A percentile compares a stretch with the other conserved stretches of the same genome.
phyloP scores from a whole-genome alignment of 2,797 vertebrate genomes.

The Brachymystax lenok region DNA sequence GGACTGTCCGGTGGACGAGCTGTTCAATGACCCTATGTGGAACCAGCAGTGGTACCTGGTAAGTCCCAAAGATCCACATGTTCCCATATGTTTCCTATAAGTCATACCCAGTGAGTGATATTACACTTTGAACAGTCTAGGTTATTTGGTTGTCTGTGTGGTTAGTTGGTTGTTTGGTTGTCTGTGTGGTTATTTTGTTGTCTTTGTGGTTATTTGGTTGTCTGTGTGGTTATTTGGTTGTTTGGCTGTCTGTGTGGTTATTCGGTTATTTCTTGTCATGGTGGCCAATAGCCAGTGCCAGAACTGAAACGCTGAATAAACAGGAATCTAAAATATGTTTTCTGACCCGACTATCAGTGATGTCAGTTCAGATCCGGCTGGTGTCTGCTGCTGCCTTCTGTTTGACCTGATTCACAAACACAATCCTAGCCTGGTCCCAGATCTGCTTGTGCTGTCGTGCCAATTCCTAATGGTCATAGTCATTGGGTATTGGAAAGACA shows the following conservation, averaged over 20 bases:
- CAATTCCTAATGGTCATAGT: neutral
- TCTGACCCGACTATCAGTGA: neutral
- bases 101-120: too few species aligned
- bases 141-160: neutral
- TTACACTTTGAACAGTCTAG: too few species aligned
- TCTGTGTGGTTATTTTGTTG: too few species aligned
- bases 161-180: neutral
- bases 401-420: constrained; percentile 16
- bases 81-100: neutral
- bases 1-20: constrained; percentile 81
- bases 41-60: constrained; percentile 99
- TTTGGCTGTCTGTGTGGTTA: too few species aligned
- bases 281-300: neutral
- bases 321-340: neutral
- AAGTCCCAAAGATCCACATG: constrained; percentile 55
- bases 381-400: constrained; percentile 31
- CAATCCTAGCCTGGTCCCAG: constrained; percentile 18
- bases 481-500: neutral
- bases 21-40: constrained; percentile 99
- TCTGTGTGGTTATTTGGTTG: neutral
- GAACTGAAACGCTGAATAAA: neutral
- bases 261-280: neutral
- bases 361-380: neutral
- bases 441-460: neutral
- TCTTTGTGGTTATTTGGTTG: neutral